Conservation (phyloP, 2,113 vertebrate genomes). For the Marmota flaviventris region DNA sequence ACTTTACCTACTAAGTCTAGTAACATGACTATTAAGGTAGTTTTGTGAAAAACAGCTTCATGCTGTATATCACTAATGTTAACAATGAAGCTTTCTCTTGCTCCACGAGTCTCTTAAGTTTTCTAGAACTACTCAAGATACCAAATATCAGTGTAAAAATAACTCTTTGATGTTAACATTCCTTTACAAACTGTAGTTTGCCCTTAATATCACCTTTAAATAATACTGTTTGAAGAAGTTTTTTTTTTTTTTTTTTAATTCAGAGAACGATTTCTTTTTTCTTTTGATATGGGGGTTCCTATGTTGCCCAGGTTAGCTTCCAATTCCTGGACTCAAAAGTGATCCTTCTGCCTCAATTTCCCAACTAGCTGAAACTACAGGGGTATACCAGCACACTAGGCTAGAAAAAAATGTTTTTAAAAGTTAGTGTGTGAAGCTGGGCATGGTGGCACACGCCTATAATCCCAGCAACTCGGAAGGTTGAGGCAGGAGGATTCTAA, state of each 20-base stretch:
- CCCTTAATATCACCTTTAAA: neutral
- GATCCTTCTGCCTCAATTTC: neutral
- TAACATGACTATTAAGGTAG: neutral
- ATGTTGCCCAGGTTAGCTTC: neutral
- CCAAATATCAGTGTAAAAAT: neutral
- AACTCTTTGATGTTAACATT: neutral
- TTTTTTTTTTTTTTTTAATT: neutral
- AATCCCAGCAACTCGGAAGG: no score
- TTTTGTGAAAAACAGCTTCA: constrained; percentile 1
- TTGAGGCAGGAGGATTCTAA: no score
- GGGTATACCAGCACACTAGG: neutral
- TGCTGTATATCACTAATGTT: neutral
- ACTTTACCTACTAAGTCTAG: neutral
- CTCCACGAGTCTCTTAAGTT: neutral
- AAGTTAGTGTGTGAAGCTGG: neutral
- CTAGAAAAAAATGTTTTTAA: constrained; percentile 17
- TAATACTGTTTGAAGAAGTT: neutral
- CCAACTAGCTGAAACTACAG: neutral
- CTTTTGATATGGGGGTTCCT: neutral
- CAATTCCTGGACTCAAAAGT: neutral
- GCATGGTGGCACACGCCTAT: no score
- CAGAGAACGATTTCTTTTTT: neutral
- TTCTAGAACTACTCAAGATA: neutral
- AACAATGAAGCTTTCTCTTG: neutral
- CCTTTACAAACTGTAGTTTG: constrained; percentile 10